phyloP scores from a whole-genome alignment of 1,140 invertebrate genomes.

The Drosophila rufa region DNA sequence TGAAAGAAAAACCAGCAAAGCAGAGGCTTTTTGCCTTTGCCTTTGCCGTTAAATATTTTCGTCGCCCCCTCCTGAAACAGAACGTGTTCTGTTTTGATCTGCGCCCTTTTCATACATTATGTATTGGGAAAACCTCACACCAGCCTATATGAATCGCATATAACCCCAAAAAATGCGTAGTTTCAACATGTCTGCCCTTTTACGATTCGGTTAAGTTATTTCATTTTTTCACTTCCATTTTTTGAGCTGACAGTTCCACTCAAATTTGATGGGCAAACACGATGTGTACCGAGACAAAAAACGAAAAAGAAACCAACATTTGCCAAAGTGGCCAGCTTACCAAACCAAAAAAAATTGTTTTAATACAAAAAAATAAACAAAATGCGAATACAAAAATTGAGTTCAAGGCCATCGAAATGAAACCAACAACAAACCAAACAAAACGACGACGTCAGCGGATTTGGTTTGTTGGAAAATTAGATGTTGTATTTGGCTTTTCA shows the following conservation, averaged over 20 bases:
- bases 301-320: conserved; percentile 24
- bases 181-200: conserved; percentile 39
- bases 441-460: conserved; percentile 25
- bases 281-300: conserved; percentile 22
- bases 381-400: conserved; percentile 51
- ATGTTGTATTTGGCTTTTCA: conserved; percentile 53
- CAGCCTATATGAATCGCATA: conserved; percentile 24
- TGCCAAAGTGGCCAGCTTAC: conserved; percentile 20
- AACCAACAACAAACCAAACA: conserved; percentile 57
- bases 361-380: conserved; percentile 13
- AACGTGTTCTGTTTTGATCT: conserved; percentile 64
- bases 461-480: conserved; percentile 62
- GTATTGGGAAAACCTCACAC: conserved; percentile 23
- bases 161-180: conserved; percentile 63
- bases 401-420: conserved; percentile 76
- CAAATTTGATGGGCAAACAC: conserved; percentile 25
- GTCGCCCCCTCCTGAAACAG: conserved; percentile 26
- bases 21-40: conserved; percentile 31
- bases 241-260: conserved; percentile 9
- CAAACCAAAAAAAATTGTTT: not conserved
- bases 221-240: conserved; percentile 6
- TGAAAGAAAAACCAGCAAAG: conserved; percentile 60
- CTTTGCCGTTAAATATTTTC: conserved; percentile 1
- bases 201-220: conserved; percentile 1
- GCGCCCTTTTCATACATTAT: conserved; percentile 34